Evolutionary conservation across 2,888 invertebrate species (phyloP).

Genomic region (Drosophila heteroneura): DNA sequence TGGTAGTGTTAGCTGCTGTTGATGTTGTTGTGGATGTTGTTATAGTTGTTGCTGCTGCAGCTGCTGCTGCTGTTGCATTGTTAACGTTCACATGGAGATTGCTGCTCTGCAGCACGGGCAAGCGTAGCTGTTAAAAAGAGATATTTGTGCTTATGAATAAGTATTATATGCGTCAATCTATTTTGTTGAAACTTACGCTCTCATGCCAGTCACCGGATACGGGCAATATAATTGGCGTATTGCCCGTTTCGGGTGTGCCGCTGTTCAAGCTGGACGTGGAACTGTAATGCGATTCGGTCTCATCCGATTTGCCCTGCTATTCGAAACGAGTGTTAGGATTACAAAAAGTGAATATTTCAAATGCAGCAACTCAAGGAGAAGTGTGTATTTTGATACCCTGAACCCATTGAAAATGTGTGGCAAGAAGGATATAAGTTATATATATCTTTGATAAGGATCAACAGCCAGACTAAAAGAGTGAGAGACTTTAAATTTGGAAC

Average conservation of each 20-base stretch:
- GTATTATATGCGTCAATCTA: neutral
- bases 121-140: constrained; percentile 63
- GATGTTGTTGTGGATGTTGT: constrained; percentile 28
- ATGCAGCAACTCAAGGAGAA: neutral
- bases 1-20: constrained; percentile 63
- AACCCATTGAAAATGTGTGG: neutral
- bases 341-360: neutral
- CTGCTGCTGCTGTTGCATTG: constrained; percentile 44
- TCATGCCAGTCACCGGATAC: constrained; percentile 83
- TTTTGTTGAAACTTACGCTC: constrained; percentile 69
- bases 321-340: neutral
- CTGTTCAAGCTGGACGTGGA: constrained; percentile 88
- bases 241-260: constrained; percentile 85
- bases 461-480: neutral
- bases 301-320: constrained; percentile 82
- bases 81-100: constrained; percentile 67
- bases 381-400: neutral
- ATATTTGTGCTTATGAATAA: neutral
- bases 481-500: neutral
- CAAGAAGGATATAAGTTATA: neutral
- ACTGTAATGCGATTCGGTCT: constrained; percentile 88
- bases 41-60: constrained; percentile 66
- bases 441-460: neutral
- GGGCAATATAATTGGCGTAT: constrained; percentile 70
- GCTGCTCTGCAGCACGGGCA: constrained; percentile 78